Base-by-base conservation (phyloP, 2,797 vertebrate genomes). In the Notolabrus celidotus region DNA sequence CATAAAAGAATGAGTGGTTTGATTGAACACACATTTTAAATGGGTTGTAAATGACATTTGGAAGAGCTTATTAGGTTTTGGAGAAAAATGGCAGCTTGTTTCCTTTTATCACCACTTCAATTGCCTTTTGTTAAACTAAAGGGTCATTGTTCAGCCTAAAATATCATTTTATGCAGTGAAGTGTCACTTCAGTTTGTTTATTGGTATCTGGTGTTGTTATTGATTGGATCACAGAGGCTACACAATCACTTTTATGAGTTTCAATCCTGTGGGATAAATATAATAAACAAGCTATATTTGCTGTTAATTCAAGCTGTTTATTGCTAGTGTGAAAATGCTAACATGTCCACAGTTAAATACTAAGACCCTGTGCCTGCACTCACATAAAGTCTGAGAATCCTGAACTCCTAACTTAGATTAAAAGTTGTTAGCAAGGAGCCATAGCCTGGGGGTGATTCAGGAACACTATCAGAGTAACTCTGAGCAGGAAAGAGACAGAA, bases 21-120 rank as follows among this genome's bases (percentile, higher is more conserved):
- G 54, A 71, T 74, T 61, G 45, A 73, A 60, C 39, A 20, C 19
- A 49, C 33, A 70, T 57, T 72, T 51, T 45, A 36, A 81, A 22
- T 50, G n/a, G 7, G 23, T 50, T 62, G 67, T 50, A 29, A 67
- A 55, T 79, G 14, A 46, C 61, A 56, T 68, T 63, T 74, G 36
- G 33, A 61, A 22, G 47, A 34, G 57, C 15, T 46, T 52, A 39
- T 69, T 69, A 46, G 57, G 38, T 61, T 72, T 64, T 43, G 38
- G 34, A 56, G 53, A 45, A 49, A 78, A 67, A 51, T 36, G 25
- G 34, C 43, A 39, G 16, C n/a, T 25, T 38, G 15, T 55, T 67
- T 46, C 33, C 41, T 77, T 80, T 79, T 31, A 70, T 60, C n/a
- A 8, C 42, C 41, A 49, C 53, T 63, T 54, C 47, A 62, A 4